phyloP scores from a whole-genome alignment of 2,113 vertebrate genomes.

The Mustela lutreola region DNA sequence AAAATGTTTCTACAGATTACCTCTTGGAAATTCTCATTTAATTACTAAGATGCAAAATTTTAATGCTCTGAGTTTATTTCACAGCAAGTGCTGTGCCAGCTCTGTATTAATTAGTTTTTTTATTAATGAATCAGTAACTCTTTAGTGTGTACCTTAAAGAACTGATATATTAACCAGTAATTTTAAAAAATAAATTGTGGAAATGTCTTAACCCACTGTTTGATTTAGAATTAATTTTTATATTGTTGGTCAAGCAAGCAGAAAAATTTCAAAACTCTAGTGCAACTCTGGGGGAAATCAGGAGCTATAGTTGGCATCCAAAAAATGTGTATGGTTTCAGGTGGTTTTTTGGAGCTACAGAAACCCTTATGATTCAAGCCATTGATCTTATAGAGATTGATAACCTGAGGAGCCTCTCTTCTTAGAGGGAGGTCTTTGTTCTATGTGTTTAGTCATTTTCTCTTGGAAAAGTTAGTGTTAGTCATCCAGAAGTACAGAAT shows the following conservation, averaged over 20 bases:
- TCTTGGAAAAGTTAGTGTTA: not conserved
- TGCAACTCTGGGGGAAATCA: not conserved
- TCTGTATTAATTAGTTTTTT: not conserved
- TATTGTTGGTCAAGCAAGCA: not conserved
- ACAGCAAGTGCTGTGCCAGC: not conserved
- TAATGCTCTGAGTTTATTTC: conserved; percentile 17
- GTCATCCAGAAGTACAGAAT: not conserved
- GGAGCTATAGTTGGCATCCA: no score
- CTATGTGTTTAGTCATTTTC: not conserved
- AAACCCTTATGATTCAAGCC: not conserved
- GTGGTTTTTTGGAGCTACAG: not conserved
- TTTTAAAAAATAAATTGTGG: not conserved
- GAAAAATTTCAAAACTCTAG: not conserved
- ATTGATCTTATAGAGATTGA: not conserved
- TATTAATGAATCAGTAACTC: not conserved
- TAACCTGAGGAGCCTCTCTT: not conserved
- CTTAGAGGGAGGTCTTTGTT: not conserved
- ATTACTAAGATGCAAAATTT: not conserved
- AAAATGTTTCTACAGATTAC: not conserved
- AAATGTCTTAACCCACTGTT: not conserved
- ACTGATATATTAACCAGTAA: not conserved
- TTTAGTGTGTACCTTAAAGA: not conserved
- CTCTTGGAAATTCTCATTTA: not conserved
- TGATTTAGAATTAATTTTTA: not conserved
- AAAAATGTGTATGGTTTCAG: not conserved